Percentiles rank a stretch among this genome's conserved stretches.
These are phyloP conservation scores for Herpetotheres cachinnans DNA, from an alignment of 2,113 vertebrate genomes.

Conservation along the genomic window DNA sequence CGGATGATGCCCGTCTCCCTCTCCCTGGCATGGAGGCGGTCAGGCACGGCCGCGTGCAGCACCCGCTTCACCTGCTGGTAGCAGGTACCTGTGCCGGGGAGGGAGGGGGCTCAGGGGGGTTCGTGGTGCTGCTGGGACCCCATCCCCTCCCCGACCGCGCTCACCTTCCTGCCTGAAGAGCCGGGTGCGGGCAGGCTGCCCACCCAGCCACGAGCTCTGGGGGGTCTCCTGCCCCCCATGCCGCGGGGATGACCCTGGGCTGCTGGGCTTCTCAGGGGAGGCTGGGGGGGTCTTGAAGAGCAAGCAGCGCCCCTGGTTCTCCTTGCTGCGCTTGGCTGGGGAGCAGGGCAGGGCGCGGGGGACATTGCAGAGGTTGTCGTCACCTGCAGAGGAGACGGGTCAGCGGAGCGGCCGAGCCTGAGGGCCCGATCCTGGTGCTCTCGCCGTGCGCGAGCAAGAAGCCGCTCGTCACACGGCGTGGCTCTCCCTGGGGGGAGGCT, in stretches of 20 bases:
- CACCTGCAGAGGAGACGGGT: slow-evolving; percentile 68
- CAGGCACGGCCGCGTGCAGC: slow-evolving; percentile 85
- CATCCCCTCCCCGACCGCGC: background rate
- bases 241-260: background rate
- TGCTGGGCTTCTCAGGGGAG: slow-evolving; percentile 49
- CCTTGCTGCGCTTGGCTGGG: slow-evolving; percentile 82
- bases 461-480: fast-evolving
- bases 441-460: too few species aligned
- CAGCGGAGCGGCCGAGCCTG: background rate
- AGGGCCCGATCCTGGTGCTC: background rate
- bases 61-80: slow-evolving; percentile 86
- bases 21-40: slow-evolving; percentile 84
- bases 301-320: slow-evolving; percentile 70
- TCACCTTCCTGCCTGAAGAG: slow-evolving; percentile 83
- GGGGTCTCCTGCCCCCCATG: slow-evolving; percentile 57
- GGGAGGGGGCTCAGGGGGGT: background rate
- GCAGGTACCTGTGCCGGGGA: slow-evolving; percentile 71
- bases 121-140: fast-evolving
- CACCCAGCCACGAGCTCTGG: background rate
- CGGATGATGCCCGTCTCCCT: slow-evolving; percentile 74
- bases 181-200: slow-evolving; percentile 1
- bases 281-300: slow-evolving; percentile 54
- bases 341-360: slow-evolving; percentile 72
- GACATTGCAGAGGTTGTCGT: slow-evolving; percentile 89
- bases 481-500: fast-evolving